Percentiles rank a stretch among this genome's conserved stretches.
Evolutionary conservation across 2,888 invertebrate genomes (phyloP).

Genomic region (Tenthredo livida): DNA sequence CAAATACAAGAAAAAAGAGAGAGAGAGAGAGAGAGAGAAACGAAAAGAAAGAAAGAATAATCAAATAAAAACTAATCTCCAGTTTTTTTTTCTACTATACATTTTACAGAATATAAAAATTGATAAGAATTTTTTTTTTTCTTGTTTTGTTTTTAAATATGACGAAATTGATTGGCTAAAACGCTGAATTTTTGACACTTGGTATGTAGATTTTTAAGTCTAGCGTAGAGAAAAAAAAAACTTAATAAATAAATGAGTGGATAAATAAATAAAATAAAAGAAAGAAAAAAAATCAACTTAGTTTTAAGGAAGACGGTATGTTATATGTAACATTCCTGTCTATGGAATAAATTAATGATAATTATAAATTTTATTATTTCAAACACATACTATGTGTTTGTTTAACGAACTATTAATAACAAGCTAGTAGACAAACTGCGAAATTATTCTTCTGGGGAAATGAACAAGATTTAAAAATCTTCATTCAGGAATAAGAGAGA

Average conservation of each 20-base stretch:
- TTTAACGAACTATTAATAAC: background rate
- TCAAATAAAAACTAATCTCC: conserved; percentile 15
- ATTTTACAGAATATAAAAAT: conserved; percentile 4
- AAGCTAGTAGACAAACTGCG: background rate
- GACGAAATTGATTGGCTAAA: conserved; percentile 59
- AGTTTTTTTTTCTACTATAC: conserved; percentile 18
- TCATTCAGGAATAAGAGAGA: background rate
- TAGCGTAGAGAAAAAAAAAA: conserved; percentile 59
- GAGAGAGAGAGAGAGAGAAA: background rate
- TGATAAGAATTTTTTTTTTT: background rate
- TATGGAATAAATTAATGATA: conserved; percentile 66
- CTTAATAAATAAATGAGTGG: conserved; percentile 1
- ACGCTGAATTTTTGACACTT: conserved; percentile 56
- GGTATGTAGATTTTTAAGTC: conserved; percentile 61
- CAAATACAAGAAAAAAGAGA: too few relatives aligned
- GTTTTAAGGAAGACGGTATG: conserved; percentile 58
- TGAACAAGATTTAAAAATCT: background rate
- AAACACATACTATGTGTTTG: background rate
- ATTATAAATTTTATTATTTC: conserved; percentile 48
- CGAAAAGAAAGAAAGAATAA: too few relatives aligned
- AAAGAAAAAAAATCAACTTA: conserved; percentile 56
- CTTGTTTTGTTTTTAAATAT: background rate
- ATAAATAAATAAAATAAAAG: conserved; percentile 8
- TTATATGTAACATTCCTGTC: conserved; percentile 66
- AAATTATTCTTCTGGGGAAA: background rate